Evolutionary conservation across 2,797 vertebrate genomes (phyloP).

Genomic region (Limosa lapponica): DNA sequence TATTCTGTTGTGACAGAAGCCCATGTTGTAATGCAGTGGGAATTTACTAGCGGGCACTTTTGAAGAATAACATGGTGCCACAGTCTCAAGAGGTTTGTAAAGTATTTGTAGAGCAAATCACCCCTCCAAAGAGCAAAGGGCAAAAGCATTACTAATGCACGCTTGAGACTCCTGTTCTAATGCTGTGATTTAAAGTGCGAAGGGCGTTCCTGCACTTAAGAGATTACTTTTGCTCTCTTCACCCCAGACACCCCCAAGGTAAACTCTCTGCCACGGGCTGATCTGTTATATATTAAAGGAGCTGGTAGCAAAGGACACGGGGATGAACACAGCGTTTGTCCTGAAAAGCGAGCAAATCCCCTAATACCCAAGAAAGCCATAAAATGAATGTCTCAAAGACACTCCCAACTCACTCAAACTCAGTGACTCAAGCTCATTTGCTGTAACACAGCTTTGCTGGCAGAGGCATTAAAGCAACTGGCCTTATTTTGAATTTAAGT

Average conservation of each 20-base stretch:
- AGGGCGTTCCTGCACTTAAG: constrained; percentile 26
- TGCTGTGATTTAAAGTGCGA: constrained; percentile 12
- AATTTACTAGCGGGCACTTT: not conserved
- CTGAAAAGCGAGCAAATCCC: not conserved
- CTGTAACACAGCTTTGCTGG: not conserved
- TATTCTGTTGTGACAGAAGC: not conserved
- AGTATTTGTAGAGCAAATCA: not conserved
- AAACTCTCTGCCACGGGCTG: not conserved
- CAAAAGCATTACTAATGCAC: constrained; percentile 34
- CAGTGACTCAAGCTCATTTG: constrained; percentile 15
- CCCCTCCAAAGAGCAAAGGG: constrained; percentile 37
- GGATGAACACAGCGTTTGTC: not conserved
- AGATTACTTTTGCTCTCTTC: constrained; percentile 60
- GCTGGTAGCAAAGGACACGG: not conserved
- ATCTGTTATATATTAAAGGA: not conserved
- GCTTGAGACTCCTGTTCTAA: not conserved
- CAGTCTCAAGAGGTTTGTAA: constrained; percentile 19
- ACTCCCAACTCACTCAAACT: not conserved
- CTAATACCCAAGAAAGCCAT: not conserved
- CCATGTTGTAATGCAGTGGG: not conserved
- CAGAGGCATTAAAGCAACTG: not conserved
- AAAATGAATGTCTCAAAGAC: not conserved
- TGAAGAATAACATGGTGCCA: not conserved
- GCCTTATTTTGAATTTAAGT: not conserved
- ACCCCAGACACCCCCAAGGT: not conserved